Evolutionary conservation across 2,113 vertebrate genomes (phyloP).

Genomic region (Oreotrochilus melanogaster): DNA sequence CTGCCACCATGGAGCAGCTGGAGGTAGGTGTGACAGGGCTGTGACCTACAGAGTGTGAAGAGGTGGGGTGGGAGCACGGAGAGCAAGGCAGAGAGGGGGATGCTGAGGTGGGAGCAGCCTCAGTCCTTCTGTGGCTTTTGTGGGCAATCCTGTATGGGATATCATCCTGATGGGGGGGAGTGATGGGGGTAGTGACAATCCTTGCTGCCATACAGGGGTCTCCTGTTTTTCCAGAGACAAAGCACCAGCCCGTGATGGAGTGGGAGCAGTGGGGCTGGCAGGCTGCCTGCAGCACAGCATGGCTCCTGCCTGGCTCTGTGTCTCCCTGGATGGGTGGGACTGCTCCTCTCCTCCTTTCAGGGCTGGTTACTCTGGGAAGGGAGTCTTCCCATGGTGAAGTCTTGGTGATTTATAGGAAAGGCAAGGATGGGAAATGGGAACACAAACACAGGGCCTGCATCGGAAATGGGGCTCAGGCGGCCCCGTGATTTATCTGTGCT

Average conservation of each 20-base stretch:
- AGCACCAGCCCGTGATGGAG: background rate
- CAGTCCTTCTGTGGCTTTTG: background rate
- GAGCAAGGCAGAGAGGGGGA: background rate
- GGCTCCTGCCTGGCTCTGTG: accelerated
- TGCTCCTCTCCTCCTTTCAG: background rate
- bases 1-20: conserved; percentile 70
- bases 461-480: conserved; percentile 37
- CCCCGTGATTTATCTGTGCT: conserved; percentile 62
- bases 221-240: background rate
- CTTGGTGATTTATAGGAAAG: conserved; percentile 4
- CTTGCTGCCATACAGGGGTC: background rate
- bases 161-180: too few relatives aligned
- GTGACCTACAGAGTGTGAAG: accelerated
- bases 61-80: accelerated
- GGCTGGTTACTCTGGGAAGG: background rate
- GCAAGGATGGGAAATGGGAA: conserved; percentile 47
- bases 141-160: background rate
- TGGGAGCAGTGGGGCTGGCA: background rate
- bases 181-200: background rate
- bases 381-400: background rate
- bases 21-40: conserved; percentile 62
- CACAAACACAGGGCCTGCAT: conserved; percentile 45
- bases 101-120: background rate
- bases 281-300: background rate
- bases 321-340: background rate